phyloP scores from a whole-genome alignment of 1,140 invertebrate species.

The Nylanderia fulva region DNA sequence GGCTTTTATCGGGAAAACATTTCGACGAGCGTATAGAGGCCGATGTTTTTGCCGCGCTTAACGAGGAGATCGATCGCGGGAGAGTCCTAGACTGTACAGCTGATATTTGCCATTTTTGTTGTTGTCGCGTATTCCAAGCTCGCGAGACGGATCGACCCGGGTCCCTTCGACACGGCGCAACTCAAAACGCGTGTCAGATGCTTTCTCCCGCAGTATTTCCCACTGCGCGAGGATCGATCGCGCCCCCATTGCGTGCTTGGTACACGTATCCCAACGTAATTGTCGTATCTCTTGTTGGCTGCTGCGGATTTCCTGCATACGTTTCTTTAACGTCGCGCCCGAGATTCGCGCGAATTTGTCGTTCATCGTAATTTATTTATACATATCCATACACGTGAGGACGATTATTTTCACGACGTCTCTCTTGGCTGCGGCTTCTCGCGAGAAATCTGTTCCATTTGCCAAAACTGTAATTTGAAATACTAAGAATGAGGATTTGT shows the following conservation, averaged over 20 bases:
- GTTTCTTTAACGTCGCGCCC: neutral
- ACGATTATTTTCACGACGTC: neutral
- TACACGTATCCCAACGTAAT: constrained; percentile 46
- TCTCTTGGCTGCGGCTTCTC: constrained; percentile 1
- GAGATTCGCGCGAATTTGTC: neutral
- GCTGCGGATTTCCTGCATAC: constrained; percentile 38
- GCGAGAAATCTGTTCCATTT: neutral
- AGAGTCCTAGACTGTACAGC: constrained; percentile 28
- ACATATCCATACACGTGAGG: too few species aligned
- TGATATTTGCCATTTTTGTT: constrained; percentile 57
- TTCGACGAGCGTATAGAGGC: neutral
- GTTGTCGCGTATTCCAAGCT: constrained; percentile 26
- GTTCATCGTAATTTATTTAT: neutral
- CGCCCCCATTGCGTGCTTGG: constrained; percentile 27
- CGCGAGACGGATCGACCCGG: constrained; percentile 8
- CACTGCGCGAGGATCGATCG: constrained; percentile 56
- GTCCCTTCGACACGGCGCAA: constrained; percentile 12
- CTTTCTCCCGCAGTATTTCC: constrained; percentile 56
- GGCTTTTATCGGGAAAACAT: neutral
- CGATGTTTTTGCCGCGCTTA: neutral
- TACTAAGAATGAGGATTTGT: neutral
- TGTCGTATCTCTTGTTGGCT: constrained; percentile 38
- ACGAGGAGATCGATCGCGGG: constrained; percentile 35
- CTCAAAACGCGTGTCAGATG: constrained; percentile 51
- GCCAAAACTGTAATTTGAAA: neutral